Evolutionary conservation across 2,888 invertebrate species (phyloP), one percentile per base, ranked within the genome.

Genomic region (Epirrhoe alternata): DNA sequence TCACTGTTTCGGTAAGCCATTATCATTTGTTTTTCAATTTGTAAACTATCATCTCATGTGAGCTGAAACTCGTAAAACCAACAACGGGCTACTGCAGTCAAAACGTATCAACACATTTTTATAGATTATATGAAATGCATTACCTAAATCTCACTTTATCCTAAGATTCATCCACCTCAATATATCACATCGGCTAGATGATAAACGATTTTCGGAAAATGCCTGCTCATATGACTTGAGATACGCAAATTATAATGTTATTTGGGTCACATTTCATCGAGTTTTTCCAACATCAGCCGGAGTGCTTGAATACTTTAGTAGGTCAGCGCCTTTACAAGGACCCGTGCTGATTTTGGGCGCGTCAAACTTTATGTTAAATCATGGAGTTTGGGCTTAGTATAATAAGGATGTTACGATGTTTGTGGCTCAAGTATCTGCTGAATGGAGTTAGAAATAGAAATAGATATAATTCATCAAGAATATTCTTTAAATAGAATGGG

Each of bases 161-260:
- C 65, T 55, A 55, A 63, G 64, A 69, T 69, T 69, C 63, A 68
- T 68, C 64, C 55, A 66, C 69, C 62, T 70, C 61, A 30, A 68
- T 69, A 68, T 72, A 70, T 72, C 72, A 72, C 69, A 69, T 70
- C 63, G 64, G 61, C 64, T 70, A 57, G 55, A 68, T 74, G 72
- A 74, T 74, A 70, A 74, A 74, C 65, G 74, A 69, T 68, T 61
- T 61, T 59, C 54, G 52, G 64, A 68, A 72, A 72, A 72, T 65
- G 74, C 70, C 53, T 68, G 66, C 70, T 74, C 74, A 74, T 69
- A 70, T 68, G 70, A 74, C 66, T 68, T 64, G 74, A 71, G 69
- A 74, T 70, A 68, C 65, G 61, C 52, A 66, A 74, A 74, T 74
- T 72, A 70, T 69, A 69, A 73, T 68, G 67, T 73, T 74, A 72